Evolutionary conservation across 2,113 vertebrate species (phyloP), one percentile per base, ranked within the genome.

Genomic region (Chionodraco myersi): DNA sequence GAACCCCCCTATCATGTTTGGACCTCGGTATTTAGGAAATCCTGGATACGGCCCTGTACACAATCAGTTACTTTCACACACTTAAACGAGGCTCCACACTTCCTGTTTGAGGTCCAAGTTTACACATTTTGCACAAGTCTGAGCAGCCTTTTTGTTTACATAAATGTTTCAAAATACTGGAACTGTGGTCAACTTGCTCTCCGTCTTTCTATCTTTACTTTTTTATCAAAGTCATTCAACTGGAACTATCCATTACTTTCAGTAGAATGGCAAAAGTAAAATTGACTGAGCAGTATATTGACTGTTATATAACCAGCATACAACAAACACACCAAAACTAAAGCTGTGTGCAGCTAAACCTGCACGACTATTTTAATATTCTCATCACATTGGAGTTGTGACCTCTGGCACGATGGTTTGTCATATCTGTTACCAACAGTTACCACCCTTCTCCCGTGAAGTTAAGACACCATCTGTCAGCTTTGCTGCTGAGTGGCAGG

Each of bases 201-300:
- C 23, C 49, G 9, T 12, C 10, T 47, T 5, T 59, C 1, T 60
- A 41, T 21, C 6, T 23, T 18, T 48, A 54, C 10, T 52, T 51
- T 75, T 64, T 63, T 69, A 69, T 64, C 0, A 44, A 88, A 85
- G 52, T 73, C 86, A 83, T 44, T 72, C 73, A 87, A 61, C 77
- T 84, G 84, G 80, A 90, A 89, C 77, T 48, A 84, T 82, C 59
- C 72, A 80, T 90, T 88, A 76, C 80, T 87, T 87, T 77, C 82
- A 82, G 77, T 41, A 71, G 82, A 77, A 72, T 75, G 75, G 68
- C 61, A 79, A 80, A 87, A 72, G 65, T 68, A 78, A 74, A 88
- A 88, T 82, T 83, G 82, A 83, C 84, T 81, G 86, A 85, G 72
- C 77, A 78, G 36, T 86, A 77, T 74, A 70, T 44, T 62, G 66